Evolutionary conservation across 2,113 vertebrate species (phyloP).

Genomic region (Notarius lentiginosus): DNA sequence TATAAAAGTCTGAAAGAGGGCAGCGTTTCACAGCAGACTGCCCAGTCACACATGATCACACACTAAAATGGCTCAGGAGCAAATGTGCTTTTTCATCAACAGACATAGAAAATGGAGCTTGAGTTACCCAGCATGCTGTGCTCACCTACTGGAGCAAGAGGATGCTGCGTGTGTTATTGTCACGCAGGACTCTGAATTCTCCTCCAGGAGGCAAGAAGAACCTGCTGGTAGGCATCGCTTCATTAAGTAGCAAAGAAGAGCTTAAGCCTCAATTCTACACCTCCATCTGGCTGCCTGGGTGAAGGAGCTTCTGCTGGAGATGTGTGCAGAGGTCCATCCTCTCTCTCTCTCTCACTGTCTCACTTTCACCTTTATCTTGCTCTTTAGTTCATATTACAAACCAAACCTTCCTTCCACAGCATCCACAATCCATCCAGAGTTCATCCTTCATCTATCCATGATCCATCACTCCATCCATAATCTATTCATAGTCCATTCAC

Average conservation of each 20-base stretch:
- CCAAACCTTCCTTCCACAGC: background rate
- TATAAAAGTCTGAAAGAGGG: background rate
- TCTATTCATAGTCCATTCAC: background rate
- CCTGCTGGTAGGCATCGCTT: slow-evolving; percentile 29
- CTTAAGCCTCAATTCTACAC: slow-evolving; percentile 14
- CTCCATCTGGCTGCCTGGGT: slow-evolving; percentile 28
- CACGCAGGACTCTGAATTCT: slow-evolving; percentile 2
- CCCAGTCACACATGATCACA: slow-evolving; percentile 17
- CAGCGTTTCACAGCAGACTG: background rate
- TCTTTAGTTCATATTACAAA: background rate
- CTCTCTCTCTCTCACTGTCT: background rate
- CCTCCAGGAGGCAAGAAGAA: slow-evolving; percentile 5
- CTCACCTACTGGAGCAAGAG: slow-evolving; percentile 22
- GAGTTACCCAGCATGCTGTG: slow-evolving; percentile 22
- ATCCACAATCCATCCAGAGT: background rate
- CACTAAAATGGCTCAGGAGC: slow-evolving; percentile 7
- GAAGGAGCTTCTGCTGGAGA: slow-evolving; percentile 16
- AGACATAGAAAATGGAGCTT: background rate
- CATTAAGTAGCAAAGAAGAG: slow-evolving; percentile 29
- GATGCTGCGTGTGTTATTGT: background rate
- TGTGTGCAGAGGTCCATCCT: background rate
- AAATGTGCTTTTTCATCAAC: background rate
- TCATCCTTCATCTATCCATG: background rate
- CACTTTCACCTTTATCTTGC: background rate
- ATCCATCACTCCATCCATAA: background rate